A percentile compares a stretch with the other conserved stretches of the same genome.
Conservation (phyloP, 2,888 invertebrate species). For the Pimpla rufipes region DNA sequence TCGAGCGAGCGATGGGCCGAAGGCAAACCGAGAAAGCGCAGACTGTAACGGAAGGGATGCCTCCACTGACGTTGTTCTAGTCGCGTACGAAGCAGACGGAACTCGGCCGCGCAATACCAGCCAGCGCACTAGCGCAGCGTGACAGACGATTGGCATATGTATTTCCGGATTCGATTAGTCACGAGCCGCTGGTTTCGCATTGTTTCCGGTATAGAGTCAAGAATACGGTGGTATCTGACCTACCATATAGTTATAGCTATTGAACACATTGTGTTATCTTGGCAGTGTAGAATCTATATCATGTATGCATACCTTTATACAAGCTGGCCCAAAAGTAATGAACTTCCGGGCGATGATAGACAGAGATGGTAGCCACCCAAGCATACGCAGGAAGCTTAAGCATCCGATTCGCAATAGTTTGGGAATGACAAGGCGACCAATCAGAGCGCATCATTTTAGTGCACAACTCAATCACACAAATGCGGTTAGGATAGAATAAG, state of each 20-base stretch:
- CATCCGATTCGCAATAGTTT: too few relatives aligned
- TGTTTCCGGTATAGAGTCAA: constrained; percentile 59
- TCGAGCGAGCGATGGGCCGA: constrained; percentile 17
- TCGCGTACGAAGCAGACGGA: constrained; percentile 47
- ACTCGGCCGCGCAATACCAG: constrained; percentile 47
- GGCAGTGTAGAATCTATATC: not conserved
- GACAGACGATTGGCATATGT: constrained; percentile 77
- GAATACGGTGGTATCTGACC: constrained; percentile 45
- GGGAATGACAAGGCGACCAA: too few relatives aligned
- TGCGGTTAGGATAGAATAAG: too few relatives aligned
- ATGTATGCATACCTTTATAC: not conserved
- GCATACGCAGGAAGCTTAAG: too few relatives aligned
- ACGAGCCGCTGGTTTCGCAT: constrained; percentile 68
- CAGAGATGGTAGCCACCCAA: too few relatives aligned
- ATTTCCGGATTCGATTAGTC: constrained; percentile 77
- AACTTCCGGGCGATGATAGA: too few relatives aligned
- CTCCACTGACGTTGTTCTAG: constrained; percentile 1
- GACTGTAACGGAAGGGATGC: constrained; percentile 30
- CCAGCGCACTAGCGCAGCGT: constrained; percentile 47
- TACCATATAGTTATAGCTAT: constrained; percentile 5
- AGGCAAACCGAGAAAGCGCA: constrained; percentile 37
- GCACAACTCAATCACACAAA: too few relatives aligned
- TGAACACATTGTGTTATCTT: constrained; percentile 9
- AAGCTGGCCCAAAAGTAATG: too few relatives aligned
- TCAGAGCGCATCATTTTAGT: too few relatives aligned